These are phyloP conservation scores for Ceratosolen solmsi DNA, from an alignment of 1,140 invertebrate genomes.

Conservation along the genomic window DNA sequence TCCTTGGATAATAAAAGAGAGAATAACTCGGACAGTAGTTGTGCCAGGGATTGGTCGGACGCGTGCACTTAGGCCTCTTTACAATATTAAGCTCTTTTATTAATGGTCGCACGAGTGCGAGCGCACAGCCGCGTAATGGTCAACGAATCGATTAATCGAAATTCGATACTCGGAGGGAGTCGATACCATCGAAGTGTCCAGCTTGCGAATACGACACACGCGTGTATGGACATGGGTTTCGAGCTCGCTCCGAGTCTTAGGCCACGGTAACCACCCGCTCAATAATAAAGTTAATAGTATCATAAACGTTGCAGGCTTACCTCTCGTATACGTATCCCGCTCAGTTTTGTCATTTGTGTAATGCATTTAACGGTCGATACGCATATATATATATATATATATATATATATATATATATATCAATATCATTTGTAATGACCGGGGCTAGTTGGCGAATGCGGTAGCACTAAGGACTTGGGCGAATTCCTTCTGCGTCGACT, in stretches of 20 bases:
- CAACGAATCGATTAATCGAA: slow-evolving; percentile 67
- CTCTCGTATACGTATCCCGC: slow-evolving; percentile 29
- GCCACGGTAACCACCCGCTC: slow-evolving; percentile 49
- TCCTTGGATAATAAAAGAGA: neutral
- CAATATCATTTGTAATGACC: slow-evolving; percentile 35
- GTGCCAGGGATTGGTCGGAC: slow-evolving; percentile 24
- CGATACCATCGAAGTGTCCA: neutral
- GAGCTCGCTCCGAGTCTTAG: slow-evolving; percentile 7
- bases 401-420: too few relatives aligned
- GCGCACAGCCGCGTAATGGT: slow-evolving; percentile 54
- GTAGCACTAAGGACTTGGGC: neutral
- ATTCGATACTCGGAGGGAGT: slow-evolving; percentile 59
- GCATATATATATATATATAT: neutral
- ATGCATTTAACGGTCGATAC: slow-evolving; percentile 24
- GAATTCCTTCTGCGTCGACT: neutral
- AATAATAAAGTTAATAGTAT: slow-evolving; percentile 66
- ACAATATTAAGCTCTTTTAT: slow-evolving; percentile 64
- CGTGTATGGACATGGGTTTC: neutral
- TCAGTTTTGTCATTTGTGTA: slow-evolving; percentile 58
- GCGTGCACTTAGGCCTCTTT: slow-evolving; percentile 51
- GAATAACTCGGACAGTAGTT: neutral
- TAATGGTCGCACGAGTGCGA: slow-evolving; percentile 55
- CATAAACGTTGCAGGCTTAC: slow-evolving; percentile 63
- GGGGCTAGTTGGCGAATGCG: neutral
- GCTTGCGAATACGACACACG: too few relatives aligned